Evolutionary conservation across 2,888 invertebrate species (phyloP), one percentile per base, ranked within the genome.

Genomic region (Leucoma salicis): DNA sequence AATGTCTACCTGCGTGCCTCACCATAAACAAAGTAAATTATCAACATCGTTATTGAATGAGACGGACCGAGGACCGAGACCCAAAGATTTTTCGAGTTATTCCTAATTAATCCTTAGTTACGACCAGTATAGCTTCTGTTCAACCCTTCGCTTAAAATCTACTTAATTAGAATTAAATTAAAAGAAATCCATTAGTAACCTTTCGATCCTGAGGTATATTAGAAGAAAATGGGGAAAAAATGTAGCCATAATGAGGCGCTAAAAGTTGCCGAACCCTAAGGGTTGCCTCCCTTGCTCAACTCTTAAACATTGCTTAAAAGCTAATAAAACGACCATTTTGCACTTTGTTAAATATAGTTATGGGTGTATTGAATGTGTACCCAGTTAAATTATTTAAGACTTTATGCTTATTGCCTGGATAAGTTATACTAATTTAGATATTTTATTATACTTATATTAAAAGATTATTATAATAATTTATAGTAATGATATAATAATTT

Each of bases 241-340:
- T 29, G 29, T 29, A 76, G 78, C 74, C 74, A 79, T 82, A 86
- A 86, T 81, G 83, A 78, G 66, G 69, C 74, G 74, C 78, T 77
- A 82, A 83, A 84, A 82, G 74, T 79, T 75, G 55, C 68, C 56
- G 64, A 63, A 66, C 63, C 62, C 52, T 49, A 66, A 74, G 78
- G 82, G 82, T 67, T 58, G 61, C 70, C 72, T 76, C 82, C 84
- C 77, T 62, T 58, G 49, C 64, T 72, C 59, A 75, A 81, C 82
- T 78, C 82, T 83, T 82, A 83, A 84, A 85, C 84, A 85, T 81
- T 82, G 72, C 82, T 86, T 79, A 80, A 78, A 71, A 71, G 77
- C 78, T 82, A 83, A 84, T 86, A 82, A 87, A 85, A 75, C 70
- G 71, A 78, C 76, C 78, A 74, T 81, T 83, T 82, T 78, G 63